These are phyloP conservation scores for Poecilia latipinna DNA, from an alignment of 2,113 vertebrate species.

Conservation along the genomic window DNA sequence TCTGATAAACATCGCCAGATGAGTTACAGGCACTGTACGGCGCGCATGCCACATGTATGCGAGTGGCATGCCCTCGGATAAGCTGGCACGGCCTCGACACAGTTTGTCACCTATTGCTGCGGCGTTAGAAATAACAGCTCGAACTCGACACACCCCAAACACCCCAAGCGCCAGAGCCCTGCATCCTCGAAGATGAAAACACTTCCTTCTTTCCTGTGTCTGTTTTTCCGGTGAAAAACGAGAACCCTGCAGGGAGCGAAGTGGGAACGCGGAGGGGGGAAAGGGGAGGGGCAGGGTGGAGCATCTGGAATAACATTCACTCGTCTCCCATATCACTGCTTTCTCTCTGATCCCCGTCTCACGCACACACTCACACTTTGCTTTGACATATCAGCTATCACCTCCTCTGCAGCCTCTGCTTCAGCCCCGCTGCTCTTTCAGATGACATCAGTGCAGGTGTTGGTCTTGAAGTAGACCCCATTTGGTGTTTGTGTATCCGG, in stretches of 20 bases:
- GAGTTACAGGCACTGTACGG: background rate
- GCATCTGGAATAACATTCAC: constrained; percentile 75
- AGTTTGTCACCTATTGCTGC: constrained; percentile 43
- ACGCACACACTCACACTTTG: constrained; percentile 13
- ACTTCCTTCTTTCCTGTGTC: constrained; percentile 52
- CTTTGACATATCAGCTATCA: constrained; percentile 39
- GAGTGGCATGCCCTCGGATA: constrained; percentile 13
- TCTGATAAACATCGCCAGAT: constrained; percentile 19
- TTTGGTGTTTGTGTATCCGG: constrained; percentile 32
- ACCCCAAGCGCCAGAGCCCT: constrained; percentile 11
- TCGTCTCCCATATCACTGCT: constrained; percentile 44
- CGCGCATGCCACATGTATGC: constrained; percentile 21
- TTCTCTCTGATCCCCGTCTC: constrained; percentile 51
- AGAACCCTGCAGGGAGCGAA: constrained; percentile 58
- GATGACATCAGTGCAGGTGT: constrained; percentile 56
- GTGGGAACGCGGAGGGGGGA: constrained; percentile 33
- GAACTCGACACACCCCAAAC: constrained; percentile 29
- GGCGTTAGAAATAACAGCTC: constrained; percentile 54
- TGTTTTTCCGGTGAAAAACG: constrained; percentile 53
- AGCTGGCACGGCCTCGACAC: constrained; percentile 16
- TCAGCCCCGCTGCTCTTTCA: constrained; percentile 25
- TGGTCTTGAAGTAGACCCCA: constrained; percentile 45
- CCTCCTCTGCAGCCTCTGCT: constrained; percentile 13
- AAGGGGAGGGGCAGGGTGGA: constrained; percentile 18
- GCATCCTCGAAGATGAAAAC: constrained; percentile 30